Base-by-base conservation (phyloP, 2,888 invertebrate species). In the Catocala sponsa region DNA sequence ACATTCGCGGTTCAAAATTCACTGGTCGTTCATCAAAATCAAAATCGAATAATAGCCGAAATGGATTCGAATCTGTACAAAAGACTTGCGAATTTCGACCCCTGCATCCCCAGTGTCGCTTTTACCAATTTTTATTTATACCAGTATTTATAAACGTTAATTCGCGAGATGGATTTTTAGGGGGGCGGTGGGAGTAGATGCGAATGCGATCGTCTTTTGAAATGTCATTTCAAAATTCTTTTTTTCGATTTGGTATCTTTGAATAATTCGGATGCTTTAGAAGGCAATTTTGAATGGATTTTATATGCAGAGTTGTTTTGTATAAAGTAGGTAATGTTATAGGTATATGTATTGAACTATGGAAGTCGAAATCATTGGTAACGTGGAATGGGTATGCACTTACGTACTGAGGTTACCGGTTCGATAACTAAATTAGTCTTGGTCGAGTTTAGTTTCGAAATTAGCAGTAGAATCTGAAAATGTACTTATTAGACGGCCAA, bases 121-220 rank as follows among this genome's bases (percentile, higher is more conserved):
- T 87, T 90, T 84, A 81, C 79, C 85, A 82, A 77, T 86, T 83
- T 81, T 81, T 82, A 81, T 89, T 87, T 84, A 82, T 85, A 83
- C 84, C 80, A 86, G 78, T 81, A 87, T 90, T 88, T 88, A 71
- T 84, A 71, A 86, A 88, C 82, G 86, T 83, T 89, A 91, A 91
- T 91, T 87, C 86, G 68, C 81, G 81, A 88, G 85, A 92, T 92
- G 91, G 87, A 87, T 92, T 91, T 87, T 77, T 79, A 63, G 66
- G 74, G 77, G 72, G 77, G 72, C 55, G 13, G 50, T 7, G 52
- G 69, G 63, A 68, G 55, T 58, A 52, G 50, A 65, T 70, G 69
- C 68, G 74, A 72, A 74, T 46, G 63, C 53, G 54, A 58, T 55
- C 58, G 63, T 59, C 63, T 63, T 79, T 78, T 68, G 60, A 72